Percentiles rank a stretch among this genome's conserved stretches.
Conservation (phyloP, 2,888 invertebrate species). For the Drosophila neotestacea region DNA sequence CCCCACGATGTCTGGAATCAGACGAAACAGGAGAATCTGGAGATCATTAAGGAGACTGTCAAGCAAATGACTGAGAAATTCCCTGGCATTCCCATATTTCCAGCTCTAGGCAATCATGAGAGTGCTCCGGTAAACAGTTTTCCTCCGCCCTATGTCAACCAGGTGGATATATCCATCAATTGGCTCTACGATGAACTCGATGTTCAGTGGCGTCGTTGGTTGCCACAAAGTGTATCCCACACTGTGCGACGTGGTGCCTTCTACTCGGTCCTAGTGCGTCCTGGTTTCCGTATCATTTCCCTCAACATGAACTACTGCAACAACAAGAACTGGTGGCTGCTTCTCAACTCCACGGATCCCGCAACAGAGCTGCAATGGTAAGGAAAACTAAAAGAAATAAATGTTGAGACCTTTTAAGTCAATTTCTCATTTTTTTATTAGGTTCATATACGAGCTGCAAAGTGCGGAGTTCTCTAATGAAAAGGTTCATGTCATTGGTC, state of each 20-base stretch:
- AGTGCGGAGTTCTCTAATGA: slow-evolving; percentile 97
- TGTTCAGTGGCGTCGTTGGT: slow-evolving; percentile 95
- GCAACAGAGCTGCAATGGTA: slow-evolving; percentile 96
- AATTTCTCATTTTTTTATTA: neutral
- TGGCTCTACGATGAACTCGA: slow-evolving; percentile 97
- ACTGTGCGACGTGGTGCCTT: slow-evolving; percentile 95
- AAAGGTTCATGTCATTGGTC: slow-evolving; percentile 98
- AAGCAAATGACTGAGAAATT: slow-evolving; percentile 94
- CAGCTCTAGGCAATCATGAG: slow-evolving; percentile 98
- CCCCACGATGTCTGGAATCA: slow-evolving; percentile 98
- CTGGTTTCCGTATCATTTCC: slow-evolving; percentile 95
- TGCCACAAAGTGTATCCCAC: slow-evolving; percentile 94
- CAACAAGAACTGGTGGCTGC: slow-evolving; percentile 97
- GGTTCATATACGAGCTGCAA: slow-evolving; percentile 95
- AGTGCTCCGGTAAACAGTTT: slow-evolving; percentile 97
- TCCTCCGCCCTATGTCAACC: slow-evolving; percentile 93
- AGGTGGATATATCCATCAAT: slow-evolving; percentile 92
- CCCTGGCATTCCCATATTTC: slow-evolving; percentile 96
- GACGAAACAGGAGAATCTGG: slow-evolving; percentile 94
- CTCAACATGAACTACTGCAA: slow-evolving; percentile 99
- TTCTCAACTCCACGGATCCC: slow-evolving; percentile 97
- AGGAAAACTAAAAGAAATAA: neutral
- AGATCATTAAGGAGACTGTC: slow-evolving; percentile 93
- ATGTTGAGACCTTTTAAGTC: too few relatives aligned
- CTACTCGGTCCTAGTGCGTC: slow-evolving; percentile 95